Conservation (phyloP, 2,797 vertebrate species). For the Macropus fuliginosus region DNA sequence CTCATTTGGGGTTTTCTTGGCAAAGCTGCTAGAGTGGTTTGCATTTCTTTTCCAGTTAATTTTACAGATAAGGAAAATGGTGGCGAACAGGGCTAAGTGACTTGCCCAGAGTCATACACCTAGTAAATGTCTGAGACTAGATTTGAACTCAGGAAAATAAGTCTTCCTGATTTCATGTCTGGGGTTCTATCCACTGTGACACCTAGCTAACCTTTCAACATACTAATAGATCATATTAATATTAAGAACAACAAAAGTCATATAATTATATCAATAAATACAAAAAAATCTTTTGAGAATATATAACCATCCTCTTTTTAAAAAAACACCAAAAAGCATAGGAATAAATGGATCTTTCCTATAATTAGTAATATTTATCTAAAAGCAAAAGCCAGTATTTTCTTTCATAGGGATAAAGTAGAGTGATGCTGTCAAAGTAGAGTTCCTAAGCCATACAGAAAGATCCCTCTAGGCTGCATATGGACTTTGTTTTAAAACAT, state of each 20-base stretch:
- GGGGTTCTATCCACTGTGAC: neutral
- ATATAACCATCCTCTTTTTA: neutral
- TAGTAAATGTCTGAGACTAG: neutral
- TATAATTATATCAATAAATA: neutral
- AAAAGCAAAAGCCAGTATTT: neutral
- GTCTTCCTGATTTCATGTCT: neutral
- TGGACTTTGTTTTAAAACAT: neutral
- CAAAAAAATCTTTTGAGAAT: neutral
- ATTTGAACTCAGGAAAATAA: neutral
- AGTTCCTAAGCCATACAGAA: neutral
- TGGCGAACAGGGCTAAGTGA: neutral
- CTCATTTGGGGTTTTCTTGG: neutral
- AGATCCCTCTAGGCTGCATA: neutral
- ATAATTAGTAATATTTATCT: neutral
- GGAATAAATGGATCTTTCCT: neutral
- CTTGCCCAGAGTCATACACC: neutral
- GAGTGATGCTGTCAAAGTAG: neutral
- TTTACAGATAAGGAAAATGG: neutral
- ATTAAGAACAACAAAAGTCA: neutral
- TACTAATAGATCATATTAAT: neutral
- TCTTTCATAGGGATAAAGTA: neutral
- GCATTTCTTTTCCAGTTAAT: neutral
- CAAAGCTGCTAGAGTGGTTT: neutral
- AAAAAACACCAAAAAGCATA: neutral
- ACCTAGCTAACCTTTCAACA: neutral